Evolutionary conservation across 2,888 invertebrate species (phyloP), one percentile per base, ranked within the genome.

Genomic region (Amphipoea lucens): DNA sequence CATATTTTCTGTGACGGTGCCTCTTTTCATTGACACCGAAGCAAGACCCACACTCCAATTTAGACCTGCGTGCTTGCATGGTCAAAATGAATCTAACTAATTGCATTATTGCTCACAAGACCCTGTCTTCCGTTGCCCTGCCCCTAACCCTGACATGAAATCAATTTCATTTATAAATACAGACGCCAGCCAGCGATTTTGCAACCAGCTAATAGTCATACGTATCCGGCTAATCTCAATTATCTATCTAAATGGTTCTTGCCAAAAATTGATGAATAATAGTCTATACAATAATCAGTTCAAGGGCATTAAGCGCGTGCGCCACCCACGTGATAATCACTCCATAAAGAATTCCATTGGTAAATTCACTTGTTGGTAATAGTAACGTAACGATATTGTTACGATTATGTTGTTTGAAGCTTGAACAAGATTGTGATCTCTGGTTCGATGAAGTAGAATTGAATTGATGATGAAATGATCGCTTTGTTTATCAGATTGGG

Each of bases 181-280:
- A 81, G 80, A 57, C 4, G 57, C 11, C 57, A 4, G 57, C 81
- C 70, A 78, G 78, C 60, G 48, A 76, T 88, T 88, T 82, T 79
- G 85, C 83, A 91, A 82, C 75, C 48, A 48, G 54, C 76, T 86
- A 86, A 88, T 88, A 86, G 79, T 83, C 79, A 68, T 78, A 88
- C 87, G 84, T 91, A 89, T 91, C 91, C 88, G 90, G 88, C 85
- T 91, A 90, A 93, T 93, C 92, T 90, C 87, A 90, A 91, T 91
- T 87, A 93, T 91, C 90, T 90, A 93, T 93, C 92, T 93, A 87
- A 93, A 93, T 93, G 89, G 91, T 90, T 82, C 90, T 92, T 90
- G 90, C 92, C 91, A 90, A 93, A 94, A 94, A 93, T 91, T 93
- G 90, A 94, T 94, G 92, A 92, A 92, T 93, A 92, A 92, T 92